These are phyloP conservation scores for Enteromius thamalakanensis DNA, from an alignment of 2,797 vertebrate genomes.

Conservation along the genomic window DNA sequence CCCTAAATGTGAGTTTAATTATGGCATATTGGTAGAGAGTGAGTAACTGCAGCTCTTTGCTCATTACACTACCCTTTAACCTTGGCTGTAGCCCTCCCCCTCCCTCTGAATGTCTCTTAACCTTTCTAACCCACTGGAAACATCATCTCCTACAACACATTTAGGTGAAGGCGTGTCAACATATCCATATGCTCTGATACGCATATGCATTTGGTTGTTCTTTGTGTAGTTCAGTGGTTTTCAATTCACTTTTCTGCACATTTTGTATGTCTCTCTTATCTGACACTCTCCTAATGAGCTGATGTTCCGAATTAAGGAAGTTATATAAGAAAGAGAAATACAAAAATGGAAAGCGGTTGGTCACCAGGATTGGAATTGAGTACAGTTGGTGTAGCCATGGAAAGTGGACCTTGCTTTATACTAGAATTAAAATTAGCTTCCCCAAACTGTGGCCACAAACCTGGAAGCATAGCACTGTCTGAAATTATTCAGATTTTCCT, in stretches of 20 bases:
- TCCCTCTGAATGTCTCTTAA: conserved; percentile 19
- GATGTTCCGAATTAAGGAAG: neutral
- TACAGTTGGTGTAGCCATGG: neutral
- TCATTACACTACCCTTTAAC: conserved; percentile 82
- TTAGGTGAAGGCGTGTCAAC: neutral
- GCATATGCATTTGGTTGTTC: neutral
- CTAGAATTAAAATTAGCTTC: neutral
- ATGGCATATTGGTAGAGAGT: conserved; percentile 72
- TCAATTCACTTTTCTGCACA: neutral
- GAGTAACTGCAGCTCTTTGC: conserved; percentile 69
- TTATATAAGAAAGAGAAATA: neutral
- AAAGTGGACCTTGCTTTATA: neutral
- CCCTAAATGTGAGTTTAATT: conserved; percentile 68
- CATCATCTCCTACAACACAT: neutral
- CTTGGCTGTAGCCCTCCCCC: conserved; percentile 72
- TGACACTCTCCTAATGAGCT: neutral
- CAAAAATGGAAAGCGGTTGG: neutral
- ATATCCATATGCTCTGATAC: neutral
- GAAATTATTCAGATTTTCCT: neutral
- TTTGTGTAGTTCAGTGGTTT: neutral
- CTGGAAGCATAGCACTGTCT: neutral
- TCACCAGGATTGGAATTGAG: neutral
- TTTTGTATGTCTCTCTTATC: neutral
- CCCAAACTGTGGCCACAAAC: neutral
- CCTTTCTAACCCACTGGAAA: conserved; percentile 6